Percentiles rank a stretch among this genome's conserved stretches.
Evolutionary conservation across 2,888 invertebrate genomes (phyloP).

Genomic region (Cybosia mesomella): DNA sequence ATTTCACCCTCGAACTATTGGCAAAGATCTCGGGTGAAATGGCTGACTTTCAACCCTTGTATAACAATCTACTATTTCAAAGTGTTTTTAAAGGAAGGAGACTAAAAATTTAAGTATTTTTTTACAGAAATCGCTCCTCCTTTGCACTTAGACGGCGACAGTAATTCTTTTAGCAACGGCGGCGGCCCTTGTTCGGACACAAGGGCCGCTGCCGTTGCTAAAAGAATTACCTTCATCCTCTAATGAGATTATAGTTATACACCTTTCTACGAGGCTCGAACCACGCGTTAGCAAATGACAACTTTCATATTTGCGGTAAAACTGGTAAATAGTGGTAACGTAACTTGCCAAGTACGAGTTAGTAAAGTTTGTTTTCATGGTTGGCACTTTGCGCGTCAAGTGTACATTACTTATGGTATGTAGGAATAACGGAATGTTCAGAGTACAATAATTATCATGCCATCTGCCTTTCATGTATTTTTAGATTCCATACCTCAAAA

Average conservation of each 20-base stretch:
- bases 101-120: background rate
- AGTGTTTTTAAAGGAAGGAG: too few species aligned
- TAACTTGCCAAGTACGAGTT: background rate
- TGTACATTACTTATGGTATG: background rate
- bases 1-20: too few species aligned
- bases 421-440: background rate
- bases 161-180: too few species aligned
- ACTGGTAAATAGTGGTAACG: slow-evolving; percentile 32
- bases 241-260: slow-evolving; percentile 71
- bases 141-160: slow-evolving; percentile 20
- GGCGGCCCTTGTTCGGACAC: slow-evolving; percentile 54
- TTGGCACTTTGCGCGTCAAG: background rate
- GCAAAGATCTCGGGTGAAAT: too few species aligned
- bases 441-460: background rate
- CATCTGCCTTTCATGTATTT: too few species aligned
- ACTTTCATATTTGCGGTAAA: slow-evolving; percentile 49
- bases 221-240: slow-evolving; percentile 65
- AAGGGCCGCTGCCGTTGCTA: slow-evolving; percentile 61
- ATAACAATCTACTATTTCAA: too few species aligned
- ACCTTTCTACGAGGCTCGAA: slow-evolving; percentile 56
- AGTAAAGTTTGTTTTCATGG: slow-evolving; percentile 12
- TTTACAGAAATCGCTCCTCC: slow-evolving; percentile 19
- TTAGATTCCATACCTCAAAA: too few species aligned
- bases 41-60: too few species aligned
- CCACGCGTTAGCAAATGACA: slow-evolving; percentile 42